Evolutionary conservation across 2,797 vertebrate species (phyloP), one percentile per base, ranked within the genome.

Genomic region (Gila robusta): DNA sequence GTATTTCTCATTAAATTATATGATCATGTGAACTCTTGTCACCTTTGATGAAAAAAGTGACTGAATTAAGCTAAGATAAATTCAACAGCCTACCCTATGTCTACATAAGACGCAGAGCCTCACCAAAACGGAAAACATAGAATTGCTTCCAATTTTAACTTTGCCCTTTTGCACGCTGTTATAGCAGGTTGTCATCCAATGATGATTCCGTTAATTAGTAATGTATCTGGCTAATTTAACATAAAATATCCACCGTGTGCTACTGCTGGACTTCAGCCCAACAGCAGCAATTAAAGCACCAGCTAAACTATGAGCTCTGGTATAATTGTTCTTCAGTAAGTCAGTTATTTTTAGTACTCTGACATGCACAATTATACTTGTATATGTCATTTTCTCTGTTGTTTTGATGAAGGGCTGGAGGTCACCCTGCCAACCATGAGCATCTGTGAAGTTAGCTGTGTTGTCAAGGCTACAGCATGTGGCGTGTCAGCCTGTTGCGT

Each of bases 401-500:
- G 87, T 83, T 91, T 91, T 89, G 89, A 93, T 44, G 71, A 88
- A 89, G 77, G 85, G 21, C 10, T 86, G 76, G 88, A 93, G 93
- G 94, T 94, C 92, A 91, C 86, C 91, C 66, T 69, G 21, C 88
- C 88, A 62, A 86, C 78, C 70, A 37, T 71, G 62, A 85, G 83
- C 85, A 52, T 56, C 16, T 44, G 73, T 87, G 81, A 91, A 91
- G 90, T 92, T 91, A 89, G 86, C 69, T 47, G 83, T 83, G 94
- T 93, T 94, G 94, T 94, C 93, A 94, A 94, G 93, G 91, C 88
- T 90, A 92, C 94, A 4, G 11, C 91, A 92, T 80, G 86, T 79
- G 85, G 76, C 78, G 79, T 86, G 88, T 86, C 74, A 89, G 82
- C 69, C 84, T 32, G n/a, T 70, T 76, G 87, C 84, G 54, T n/a